phyloP scores from a whole-genome alignment of 2,797 vertebrate species.

The Gambelia wislizenii region DNA sequence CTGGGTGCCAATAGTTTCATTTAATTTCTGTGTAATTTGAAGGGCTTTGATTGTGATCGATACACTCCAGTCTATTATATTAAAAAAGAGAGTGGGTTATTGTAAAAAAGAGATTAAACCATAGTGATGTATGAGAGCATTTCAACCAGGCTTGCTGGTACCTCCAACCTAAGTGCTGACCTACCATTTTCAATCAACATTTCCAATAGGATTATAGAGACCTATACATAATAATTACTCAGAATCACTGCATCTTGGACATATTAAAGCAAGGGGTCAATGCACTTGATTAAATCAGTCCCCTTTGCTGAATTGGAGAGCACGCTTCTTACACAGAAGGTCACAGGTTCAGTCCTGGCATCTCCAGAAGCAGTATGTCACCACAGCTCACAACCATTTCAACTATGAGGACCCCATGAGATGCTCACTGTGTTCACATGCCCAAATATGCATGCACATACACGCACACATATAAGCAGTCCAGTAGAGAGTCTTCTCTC shows the following conservation, averaged over 20 bases:
- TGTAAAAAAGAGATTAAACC: constrained; percentile 52
- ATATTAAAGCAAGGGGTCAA: constrained; percentile 42
- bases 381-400: background rate
- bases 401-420: background rate
- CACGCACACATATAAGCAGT: background rate
- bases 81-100: constrained; percentile 36
- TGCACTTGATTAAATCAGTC: background rate
- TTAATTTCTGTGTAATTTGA: constrained; percentile 55
- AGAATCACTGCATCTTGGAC: constrained; percentile 17
- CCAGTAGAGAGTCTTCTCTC: background rate
- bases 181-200: constrained; percentile 52
- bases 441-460: no score
- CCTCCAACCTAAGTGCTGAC: background rate
- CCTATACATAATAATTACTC: constrained; percentile 48
- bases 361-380: background rate
- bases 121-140: constrained; percentile 54
- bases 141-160: constrained; percentile 28
- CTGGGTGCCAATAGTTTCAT: constrained; percentile 52
- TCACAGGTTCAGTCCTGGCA: background rate
- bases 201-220: constrained; percentile 38
- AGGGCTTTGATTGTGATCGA: constrained; percentile 59
- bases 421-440: background rate
- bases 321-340: background rate
- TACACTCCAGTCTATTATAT: constrained; percentile 49
- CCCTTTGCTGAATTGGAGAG: background rate